Evolutionary conservation across 2,888 invertebrate species (phyloP).

Genomic region (Lacanobia oleracea): DNA sequence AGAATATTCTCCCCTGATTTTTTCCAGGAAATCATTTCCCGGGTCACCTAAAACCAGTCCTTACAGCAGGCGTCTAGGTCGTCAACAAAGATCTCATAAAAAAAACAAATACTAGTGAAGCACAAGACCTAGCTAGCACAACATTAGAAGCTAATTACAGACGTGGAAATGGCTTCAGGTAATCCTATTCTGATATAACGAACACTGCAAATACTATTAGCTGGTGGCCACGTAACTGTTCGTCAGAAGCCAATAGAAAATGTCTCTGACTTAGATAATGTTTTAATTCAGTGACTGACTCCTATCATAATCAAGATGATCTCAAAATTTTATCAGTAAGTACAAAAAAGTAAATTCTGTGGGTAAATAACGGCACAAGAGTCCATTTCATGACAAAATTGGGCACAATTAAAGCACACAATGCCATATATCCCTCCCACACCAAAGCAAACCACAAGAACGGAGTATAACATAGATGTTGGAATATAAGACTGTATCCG

Average conservation of each 20-base stretch:
- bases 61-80: no score
- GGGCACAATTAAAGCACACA: background rate
- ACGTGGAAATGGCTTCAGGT: slow-evolving; percentile 40
- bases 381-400: background rate
- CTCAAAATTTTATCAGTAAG: background rate
- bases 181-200: slow-evolving; percentile 34
- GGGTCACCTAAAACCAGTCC: no score
- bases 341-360: background rate
- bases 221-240: background rate
- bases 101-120: background rate
- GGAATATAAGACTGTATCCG: slow-evolving; percentile 49
- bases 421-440: background rate
- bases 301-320: background rate
- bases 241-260: slow-evolving; percentile 13
- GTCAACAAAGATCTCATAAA: background rate
- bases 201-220: slow-evolving; percentile 25
- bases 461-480: slow-evolving; percentile 4
- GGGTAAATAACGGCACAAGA: background rate
- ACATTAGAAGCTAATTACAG: background rate
- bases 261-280: background rate
- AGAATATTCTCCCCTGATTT: no score
- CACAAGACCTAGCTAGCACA: background rate
- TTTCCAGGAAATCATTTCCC: no score
- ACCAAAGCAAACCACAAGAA: background rate
- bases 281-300: background rate